Percentiles rank a stretch among this genome's conserved stretches.
These are phyloP conservation scores for Gulo gulo DNA, from an alignment of 2,113 vertebrate species.

Conservation along the genomic window DNA sequence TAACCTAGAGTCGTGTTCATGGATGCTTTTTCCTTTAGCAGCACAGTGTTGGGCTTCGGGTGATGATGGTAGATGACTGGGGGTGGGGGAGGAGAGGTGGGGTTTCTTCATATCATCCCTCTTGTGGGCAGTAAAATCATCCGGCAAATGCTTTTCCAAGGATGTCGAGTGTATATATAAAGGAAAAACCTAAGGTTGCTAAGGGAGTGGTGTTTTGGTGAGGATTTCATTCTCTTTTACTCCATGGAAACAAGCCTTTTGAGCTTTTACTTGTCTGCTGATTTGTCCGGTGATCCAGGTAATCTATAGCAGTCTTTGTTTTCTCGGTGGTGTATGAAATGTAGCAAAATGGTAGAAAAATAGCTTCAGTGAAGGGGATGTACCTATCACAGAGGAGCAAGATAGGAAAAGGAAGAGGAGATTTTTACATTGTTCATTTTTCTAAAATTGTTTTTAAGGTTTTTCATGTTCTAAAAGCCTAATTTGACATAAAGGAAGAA, in stretches of 20 bases:
- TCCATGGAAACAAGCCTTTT: conserved; percentile 64
- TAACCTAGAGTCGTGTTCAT: neutral
- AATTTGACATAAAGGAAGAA: conserved; percentile 30
- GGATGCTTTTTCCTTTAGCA: conserved; percentile 70
- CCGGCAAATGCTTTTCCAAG: conserved; percentile 75
- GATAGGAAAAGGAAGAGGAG: conserved; percentile 31
- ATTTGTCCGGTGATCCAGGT: conserved; percentile 77
- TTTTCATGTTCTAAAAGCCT: conserved; percentile 36
- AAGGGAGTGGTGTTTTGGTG: neutral
- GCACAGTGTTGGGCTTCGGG: conserved; percentile 25
- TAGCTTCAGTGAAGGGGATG: conserved; percentile 38
- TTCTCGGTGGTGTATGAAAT: neutral
- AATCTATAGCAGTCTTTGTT: conserved; percentile 81
- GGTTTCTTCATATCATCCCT: conserved; percentile 79
- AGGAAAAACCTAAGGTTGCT: conserved; percentile 16
- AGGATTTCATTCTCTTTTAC: conserved; percentile 13
- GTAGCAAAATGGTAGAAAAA: conserved; percentile 70
- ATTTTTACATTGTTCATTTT: conserved; percentile 25
- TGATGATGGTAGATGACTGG: conserved; percentile 66
- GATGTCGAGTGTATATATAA: conserved; percentile 54
- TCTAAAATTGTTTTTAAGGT: conserved; percentile 46
- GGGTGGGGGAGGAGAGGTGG: conserved; percentile 82
- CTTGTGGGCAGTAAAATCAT: conserved; percentile 74
- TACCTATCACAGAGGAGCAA: conserved; percentile 7
- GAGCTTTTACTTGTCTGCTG: conserved; percentile 69